Evolutionary conservation across 2,797 vertebrate species (phyloP).

Genomic region (Mormyrops boulengeri): DNA sequence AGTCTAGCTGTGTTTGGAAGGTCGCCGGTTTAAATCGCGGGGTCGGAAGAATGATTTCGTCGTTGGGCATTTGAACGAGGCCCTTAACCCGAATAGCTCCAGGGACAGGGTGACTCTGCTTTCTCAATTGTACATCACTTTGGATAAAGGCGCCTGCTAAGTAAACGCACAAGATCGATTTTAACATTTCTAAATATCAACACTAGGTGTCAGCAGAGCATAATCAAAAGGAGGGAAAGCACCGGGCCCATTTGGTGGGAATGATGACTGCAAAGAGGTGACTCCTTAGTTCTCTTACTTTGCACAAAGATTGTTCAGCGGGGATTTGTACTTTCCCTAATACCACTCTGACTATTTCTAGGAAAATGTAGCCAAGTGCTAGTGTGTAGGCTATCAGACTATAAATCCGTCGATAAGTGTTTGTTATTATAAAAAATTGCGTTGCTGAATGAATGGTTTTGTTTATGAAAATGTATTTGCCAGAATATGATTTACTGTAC

Average conservation of each 20-base stretch:
- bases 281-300: not conserved
- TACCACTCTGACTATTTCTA: not conserved
- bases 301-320: not conserved
- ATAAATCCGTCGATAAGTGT: not conserved
- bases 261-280: not conserved
- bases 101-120: not conserved
- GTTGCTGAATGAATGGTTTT: not conserved
- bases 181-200: not conserved
- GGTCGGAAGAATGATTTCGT: not conserved
- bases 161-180: not conserved
- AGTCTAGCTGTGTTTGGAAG: not conserved
- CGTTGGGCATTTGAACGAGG: not conserved
- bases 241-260: not conserved
- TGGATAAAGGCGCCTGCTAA: not conserved
- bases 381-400: not conserved
- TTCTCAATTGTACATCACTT: not conserved
- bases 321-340: not conserved
- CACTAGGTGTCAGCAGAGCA: constrained; percentile 25
- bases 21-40: not conserved
- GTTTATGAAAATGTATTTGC: not conserved
- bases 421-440: not conserved
- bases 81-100: not conserved
- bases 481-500: not conserved
- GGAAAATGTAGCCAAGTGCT: not conserved
- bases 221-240: not conserved